These are phyloP conservation scores for Lepidurus packardi DNA, from an alignment of 1,140 invertebrate genomes.

Conservation along the genomic window DNA sequence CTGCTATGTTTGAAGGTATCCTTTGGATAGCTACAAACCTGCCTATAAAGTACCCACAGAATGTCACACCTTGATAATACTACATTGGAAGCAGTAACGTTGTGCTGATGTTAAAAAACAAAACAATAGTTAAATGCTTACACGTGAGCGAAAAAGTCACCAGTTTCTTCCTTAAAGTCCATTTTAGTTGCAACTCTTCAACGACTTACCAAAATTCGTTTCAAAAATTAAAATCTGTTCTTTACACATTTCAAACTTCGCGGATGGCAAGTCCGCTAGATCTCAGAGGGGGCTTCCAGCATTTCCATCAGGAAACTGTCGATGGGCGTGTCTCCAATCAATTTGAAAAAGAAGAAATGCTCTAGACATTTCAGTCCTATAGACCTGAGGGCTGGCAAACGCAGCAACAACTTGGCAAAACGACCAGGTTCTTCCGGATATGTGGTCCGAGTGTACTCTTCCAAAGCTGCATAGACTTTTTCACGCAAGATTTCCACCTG, in stretches of 20 bases:
- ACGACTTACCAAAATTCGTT: neutral
- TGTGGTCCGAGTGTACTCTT: constrained; percentile 83
- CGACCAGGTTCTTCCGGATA: constrained; percentile 86
- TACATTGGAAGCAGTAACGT: neutral
- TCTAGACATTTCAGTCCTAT: constrained; percentile 94
- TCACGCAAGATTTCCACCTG: constrained; percentile 84
- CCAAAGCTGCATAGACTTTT: constrained; percentile 88
- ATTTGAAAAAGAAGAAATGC: constrained; percentile 90
- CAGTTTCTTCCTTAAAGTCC: neutral
- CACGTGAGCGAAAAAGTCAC: neutral
- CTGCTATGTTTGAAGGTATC: neutral
- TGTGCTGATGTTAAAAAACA: neutral
- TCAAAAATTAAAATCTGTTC: neutral
- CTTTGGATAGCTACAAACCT: neutral
- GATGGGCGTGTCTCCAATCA: constrained; percentile 56
- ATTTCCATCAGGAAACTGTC: constrained; percentile 51
- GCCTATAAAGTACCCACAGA: neutral
- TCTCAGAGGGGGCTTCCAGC: constrained; percentile 65
- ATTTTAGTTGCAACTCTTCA: neutral
- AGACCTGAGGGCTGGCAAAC: constrained; percentile 86
- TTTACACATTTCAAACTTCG: neutral
- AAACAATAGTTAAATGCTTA: constrained; percentile 11
- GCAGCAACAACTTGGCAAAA: constrained; percentile 87
- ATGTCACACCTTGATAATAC: neutral
- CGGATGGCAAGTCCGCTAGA: constrained; percentile 51